phyloP scores from a whole-genome alignment of 2,113 vertebrate genomes.

The Seriola rivoliana region DNA sequence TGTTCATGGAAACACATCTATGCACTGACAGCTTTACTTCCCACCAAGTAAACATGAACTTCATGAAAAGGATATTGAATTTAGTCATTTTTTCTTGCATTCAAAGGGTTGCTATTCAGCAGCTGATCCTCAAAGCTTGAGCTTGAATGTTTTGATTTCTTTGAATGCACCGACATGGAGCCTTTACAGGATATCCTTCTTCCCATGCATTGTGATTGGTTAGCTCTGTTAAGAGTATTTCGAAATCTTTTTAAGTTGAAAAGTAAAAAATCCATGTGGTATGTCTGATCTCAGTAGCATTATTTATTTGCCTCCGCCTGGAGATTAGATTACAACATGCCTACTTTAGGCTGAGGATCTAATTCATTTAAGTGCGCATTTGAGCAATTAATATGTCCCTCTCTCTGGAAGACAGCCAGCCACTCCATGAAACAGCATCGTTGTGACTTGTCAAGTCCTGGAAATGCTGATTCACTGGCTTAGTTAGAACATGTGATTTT shows the following conservation, averaged over 20 bases:
- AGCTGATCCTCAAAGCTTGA: background rate
- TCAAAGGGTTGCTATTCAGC: background rate
- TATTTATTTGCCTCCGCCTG: background rate
- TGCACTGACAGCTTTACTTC: background rate
- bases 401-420: conserved; percentile 15
- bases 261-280: background rate
- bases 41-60: background rate
- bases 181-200: background rate
- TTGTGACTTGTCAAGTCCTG: background rate
- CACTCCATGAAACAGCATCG: background rate
- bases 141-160: background rate
- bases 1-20: background rate
- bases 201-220: background rate
- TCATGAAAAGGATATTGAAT: background rate
- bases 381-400: conserved; percentile 15
- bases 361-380: conserved; percentile 22
- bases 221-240: background rate
- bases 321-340: conserved; percentile 9
- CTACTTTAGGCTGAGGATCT: background rate
- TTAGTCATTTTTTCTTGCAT: background rate
- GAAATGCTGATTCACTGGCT: background rate
- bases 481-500: background rate
- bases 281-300: background rate
- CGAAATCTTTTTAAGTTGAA: background rate
- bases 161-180: background rate